A percentile compares a stretch with the other conserved stretches of the same genome.
Conservation (phyloP, 2,797 vertebrate genomes). For the Fundulus diaphanus region DNA sequence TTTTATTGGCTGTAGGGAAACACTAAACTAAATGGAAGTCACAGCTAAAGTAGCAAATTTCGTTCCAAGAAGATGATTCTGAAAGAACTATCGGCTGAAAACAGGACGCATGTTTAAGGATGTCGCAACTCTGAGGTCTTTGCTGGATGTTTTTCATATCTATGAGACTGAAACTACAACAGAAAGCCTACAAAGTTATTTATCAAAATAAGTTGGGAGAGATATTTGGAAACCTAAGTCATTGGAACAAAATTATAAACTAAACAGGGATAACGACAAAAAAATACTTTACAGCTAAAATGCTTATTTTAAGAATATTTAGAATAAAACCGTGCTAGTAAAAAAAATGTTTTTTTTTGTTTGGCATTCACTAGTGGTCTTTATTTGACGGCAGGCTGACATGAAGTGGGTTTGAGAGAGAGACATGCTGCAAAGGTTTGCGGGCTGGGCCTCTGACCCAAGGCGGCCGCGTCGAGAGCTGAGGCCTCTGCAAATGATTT, state of each 20-base stretch:
- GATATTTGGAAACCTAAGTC: neutral
- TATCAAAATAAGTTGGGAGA: neutral
- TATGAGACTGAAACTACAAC: neutral
- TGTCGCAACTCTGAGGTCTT: neutral
- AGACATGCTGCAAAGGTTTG: no score
- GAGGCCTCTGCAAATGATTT: no score
- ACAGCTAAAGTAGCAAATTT: neutral
- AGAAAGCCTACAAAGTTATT: neutral
- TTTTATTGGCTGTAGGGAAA: neutral
- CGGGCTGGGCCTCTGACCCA: no score
- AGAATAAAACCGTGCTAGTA: neutral
- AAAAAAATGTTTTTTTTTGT: neutral
- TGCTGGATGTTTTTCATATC: neutral
- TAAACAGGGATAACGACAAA: neutral
- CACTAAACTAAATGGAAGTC: neutral
- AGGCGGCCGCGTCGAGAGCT: no score
- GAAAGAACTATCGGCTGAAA: neutral
- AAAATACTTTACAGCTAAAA: neutral
- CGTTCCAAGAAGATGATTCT: neutral
- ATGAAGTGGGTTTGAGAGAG: no score
- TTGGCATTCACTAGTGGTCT: no score
- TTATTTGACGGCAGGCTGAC: no score
- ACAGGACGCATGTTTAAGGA: neutral
- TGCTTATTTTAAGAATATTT: neutral
- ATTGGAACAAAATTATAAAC: neutral